Conservation (phyloP, 2,113 vertebrate genomes). For the Reinhardtius hippoglossoides region DNA sequence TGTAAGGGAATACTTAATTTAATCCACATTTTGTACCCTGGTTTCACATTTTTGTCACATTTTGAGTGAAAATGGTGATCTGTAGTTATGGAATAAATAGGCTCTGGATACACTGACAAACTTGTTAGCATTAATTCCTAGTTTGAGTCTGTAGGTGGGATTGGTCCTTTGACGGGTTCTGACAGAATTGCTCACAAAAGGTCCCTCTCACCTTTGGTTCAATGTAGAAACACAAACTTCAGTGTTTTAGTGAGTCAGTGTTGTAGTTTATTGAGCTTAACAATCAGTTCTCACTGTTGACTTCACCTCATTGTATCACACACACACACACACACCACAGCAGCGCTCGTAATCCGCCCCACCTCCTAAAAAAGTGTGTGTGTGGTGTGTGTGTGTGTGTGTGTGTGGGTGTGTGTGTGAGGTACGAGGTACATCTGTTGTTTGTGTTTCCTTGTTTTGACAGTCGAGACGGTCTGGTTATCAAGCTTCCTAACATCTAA, state of each 20-base stretch:
- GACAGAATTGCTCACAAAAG: neutral
- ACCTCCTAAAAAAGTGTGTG: neutral
- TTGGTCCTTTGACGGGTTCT: neutral
- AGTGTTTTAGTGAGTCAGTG: slow-evolving; percentile 31
- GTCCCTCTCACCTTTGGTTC: neutral
- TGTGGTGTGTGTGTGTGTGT: no score
- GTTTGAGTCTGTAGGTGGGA: neutral
- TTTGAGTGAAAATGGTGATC: no score
- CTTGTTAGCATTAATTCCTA: no score
- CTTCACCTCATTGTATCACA: slow-evolving; percentile 37
- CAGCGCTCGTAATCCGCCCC: neutral
- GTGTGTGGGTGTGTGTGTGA: slow-evolving; percentile 15
- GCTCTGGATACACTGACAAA: no score
- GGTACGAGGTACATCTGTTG: slow-evolving; percentile 8
- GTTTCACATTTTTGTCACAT: no score
- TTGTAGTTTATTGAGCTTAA: slow-evolving; percentile 62
- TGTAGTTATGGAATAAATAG: no score
- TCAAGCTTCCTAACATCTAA: slow-evolving; percentile 19
- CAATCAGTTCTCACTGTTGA: slow-evolving; percentile 54
- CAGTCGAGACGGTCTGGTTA: slow-evolving; percentile 10
- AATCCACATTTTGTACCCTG: no score
- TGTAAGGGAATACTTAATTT: no score
- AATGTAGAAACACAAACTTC: neutral
- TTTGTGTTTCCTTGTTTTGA: slow-evolving; percentile 39
- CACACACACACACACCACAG: slow-evolving; percentile 1